Evolutionary conservation across 2,888 invertebrate species (phyloP).

Genomic region (Meloe dianella): DNA sequence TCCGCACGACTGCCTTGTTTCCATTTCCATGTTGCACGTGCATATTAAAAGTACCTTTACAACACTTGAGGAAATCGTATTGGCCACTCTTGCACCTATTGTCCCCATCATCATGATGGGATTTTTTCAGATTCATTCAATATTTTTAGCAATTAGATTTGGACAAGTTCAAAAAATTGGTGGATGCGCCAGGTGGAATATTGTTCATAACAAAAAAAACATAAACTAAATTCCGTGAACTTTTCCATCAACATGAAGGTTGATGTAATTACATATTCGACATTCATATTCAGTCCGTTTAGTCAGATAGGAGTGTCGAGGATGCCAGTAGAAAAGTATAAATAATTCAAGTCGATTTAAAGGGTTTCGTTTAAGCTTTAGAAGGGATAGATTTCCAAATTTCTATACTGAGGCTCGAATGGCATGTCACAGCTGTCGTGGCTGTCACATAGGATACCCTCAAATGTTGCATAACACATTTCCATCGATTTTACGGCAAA

Average conservation of each 20-base stretch:
- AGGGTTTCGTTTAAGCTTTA: constrained; percentile 35
- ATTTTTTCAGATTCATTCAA: too few relatives aligned
- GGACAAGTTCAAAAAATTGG: constrained; percentile 15
- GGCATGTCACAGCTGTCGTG: constrained; percentile 42
- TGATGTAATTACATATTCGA: too few relatives aligned
- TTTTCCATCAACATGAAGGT: too few relatives aligned
- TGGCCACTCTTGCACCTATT: constrained; percentile 22
- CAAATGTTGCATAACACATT: constrained; percentile 28
- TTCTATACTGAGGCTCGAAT: constrained; percentile 36
- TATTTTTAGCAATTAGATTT: too few relatives aligned
- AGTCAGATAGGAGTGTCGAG: too few relatives aligned
- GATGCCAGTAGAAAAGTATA: constrained; percentile 37
- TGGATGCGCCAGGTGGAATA: too few relatives aligned
- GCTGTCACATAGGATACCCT: constrained; percentile 22
- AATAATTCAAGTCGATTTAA: constrained; percentile 45
- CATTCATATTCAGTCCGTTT: too few relatives aligned
- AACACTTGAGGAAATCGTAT: neutral
- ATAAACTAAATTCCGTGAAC: constrained; percentile 15
- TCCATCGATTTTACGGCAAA: constrained; percentile 21
- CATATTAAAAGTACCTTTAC: neutral
- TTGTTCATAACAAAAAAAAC: neutral
- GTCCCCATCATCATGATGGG: too few relatives aligned
- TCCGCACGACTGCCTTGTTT: constrained; percentile 41
- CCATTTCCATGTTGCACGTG: constrained; percentile 29
- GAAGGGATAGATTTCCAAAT: constrained; percentile 35